These are phyloP conservation scores for Entomobrya multifasciata DNA, from an alignment of 2,888 invertebrate genomes.

Conservation along the genomic window DNA sequence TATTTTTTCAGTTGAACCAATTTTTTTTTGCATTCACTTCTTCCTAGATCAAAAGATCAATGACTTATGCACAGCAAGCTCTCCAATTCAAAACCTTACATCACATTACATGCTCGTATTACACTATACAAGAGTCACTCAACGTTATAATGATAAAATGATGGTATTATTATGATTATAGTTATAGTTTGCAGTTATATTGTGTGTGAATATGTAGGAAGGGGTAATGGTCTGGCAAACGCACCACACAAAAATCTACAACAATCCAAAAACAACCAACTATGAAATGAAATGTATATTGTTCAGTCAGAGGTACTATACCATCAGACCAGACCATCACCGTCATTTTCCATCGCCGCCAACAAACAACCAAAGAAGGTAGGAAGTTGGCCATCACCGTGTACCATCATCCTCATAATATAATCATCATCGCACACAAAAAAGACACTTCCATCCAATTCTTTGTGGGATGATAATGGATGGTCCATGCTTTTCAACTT, in stretches of 20 bases:
- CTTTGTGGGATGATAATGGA: constrained; percentile 31
- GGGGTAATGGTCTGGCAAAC: constrained; percentile 34
- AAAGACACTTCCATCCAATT: constrained; percentile 50
- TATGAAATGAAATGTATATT: too few relatives aligned
- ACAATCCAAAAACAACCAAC: too few relatives aligned
- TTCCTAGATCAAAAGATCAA: constrained; percentile 70
- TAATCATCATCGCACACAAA: too few relatives aligned
- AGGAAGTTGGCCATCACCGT: constrained; percentile 60
- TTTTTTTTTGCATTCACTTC: constrained; percentile 50
- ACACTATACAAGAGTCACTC: too few relatives aligned
- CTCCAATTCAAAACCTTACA: too few relatives aligned
- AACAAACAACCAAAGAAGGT: constrained; percentile 59
- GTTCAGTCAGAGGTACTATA: background rate
- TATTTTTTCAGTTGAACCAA: constrained; percentile 32
- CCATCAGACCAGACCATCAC: too few relatives aligned
- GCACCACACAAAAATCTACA: too few relatives aligned
- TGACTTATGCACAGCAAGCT: too few relatives aligned
- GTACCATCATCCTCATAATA: background rate
- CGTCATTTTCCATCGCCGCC: too few relatives aligned
- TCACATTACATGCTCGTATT: too few relatives aligned
- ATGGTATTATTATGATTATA: constrained; percentile 61
- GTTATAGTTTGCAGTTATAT: constrained; percentile 61
- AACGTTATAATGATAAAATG: constrained; percentile 59
- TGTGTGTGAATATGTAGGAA: constrained; percentile 41
- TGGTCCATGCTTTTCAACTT: constrained; percentile 13